Evolutionary conservation across 2,797 vertebrate genomes (phyloP).

Genomic region (Pipistrellus kuhlii): DNA sequence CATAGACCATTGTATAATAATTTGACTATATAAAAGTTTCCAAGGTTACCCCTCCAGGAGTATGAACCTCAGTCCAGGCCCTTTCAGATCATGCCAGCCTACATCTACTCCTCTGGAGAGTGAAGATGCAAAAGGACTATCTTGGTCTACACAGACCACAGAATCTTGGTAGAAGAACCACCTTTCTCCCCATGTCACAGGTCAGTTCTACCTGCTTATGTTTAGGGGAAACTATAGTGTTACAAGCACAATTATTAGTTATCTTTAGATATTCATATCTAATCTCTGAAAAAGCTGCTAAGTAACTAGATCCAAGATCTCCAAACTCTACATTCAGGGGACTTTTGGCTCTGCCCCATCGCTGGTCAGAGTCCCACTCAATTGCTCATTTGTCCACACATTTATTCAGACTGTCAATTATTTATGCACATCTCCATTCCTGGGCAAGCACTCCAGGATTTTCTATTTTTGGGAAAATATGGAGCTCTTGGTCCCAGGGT

Average conservation of each 20-base stretch:
- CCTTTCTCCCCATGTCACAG: not conserved
- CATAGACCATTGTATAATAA: not conserved
- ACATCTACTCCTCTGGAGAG: not conserved
- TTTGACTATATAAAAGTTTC: not conserved
- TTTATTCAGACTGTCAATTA: constrained; percentile 42
- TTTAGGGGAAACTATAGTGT: not conserved
- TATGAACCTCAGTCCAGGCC: not conserved
- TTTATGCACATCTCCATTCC: constrained; percentile 61
- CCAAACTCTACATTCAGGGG: not conserved
- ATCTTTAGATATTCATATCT: constrained; percentile 65
- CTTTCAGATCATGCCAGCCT: not conserved
- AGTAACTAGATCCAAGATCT: not conserved
- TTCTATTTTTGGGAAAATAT: constrained; percentile 78
- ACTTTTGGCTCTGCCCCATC: not conserved
- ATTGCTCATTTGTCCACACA: constrained; percentile 36
- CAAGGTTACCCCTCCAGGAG: not conserved
- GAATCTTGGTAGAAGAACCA: not conserved
- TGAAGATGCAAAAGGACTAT: not conserved
- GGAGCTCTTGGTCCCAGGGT: constrained; percentile 61
- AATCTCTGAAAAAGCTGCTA: constrained; percentile 59
- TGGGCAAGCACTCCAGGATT: constrained; percentile 76
- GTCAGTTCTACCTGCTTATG: not conserved
- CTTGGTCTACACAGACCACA: not conserved
- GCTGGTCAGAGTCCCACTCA: constrained; percentile 24
- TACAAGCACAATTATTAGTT: not conserved